Evolutionary conservation across 2,888 invertebrate genomes (phyloP), one percentile per base, ranked within the genome.

Genomic region (Temnothorax unifasciatus): DNA sequence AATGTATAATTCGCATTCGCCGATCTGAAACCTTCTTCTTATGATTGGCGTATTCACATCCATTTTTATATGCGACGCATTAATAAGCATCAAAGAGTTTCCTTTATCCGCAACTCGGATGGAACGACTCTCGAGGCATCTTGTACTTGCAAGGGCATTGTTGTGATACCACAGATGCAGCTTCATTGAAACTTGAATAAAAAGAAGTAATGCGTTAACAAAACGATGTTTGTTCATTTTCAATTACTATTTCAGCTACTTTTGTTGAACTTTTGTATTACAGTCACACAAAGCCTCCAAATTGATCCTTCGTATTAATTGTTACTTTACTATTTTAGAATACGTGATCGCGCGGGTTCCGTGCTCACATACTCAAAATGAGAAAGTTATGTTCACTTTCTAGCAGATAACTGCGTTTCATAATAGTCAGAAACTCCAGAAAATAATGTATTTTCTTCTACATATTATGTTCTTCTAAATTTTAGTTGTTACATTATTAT

Each of bases 111-210:
- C 75, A 86, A 88, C 82, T 86, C 91, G 92, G 89, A 89, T 92
- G 90, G 87, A 90, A 64, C 85, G 85, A 90, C 90, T 90, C 88
- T 91, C 87, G 89, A 91, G 91, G 90, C 91, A 92, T 93, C 90
- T 92, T 92, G 90, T 81, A 81, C 41, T 81, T 92, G 91, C 91
- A 92, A 92, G 93, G 92, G 93, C 93, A 94, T 94, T 94, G 93
- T 94, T 94, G 93, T 94, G 94, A 94, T 94, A 94, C 92, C 93
- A 93, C 93, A 93, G 92, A 93, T 92, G 93, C 93, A 93, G 94
- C 93, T 94, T 93, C 91, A 93, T 93, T 92, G 90, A 93, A 93
- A 91, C 91, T 92, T 91, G 87, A 92, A 93, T 92, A 91, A 93
- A 91, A 89, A 89, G 87, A 85, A 89, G 44, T 87, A 88, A 90